A percentile compares a stretch with the other conserved stretches of the same genome.
Evolutionary conservation across 1,140 invertebrate species (phyloP).

Genomic region (Calliopsis andreniformis): DNA sequence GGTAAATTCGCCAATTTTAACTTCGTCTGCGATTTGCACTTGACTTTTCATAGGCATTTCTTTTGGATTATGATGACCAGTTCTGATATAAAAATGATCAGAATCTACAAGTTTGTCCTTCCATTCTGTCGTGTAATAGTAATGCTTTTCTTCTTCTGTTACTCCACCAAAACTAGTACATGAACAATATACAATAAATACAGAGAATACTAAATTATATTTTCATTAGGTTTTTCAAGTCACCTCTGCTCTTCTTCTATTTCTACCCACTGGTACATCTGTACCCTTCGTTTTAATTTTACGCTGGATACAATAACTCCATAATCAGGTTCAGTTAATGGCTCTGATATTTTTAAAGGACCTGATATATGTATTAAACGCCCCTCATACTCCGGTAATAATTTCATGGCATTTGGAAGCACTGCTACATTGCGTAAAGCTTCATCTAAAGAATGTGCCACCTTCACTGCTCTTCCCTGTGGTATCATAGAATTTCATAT

Average conservation of each 20-base stretch:
- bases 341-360: conserved; percentile 87
- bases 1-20: conserved; percentile 82
- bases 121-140: conserved; percentile 92
- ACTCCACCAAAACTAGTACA: conserved; percentile 61
- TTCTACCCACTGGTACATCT: conserved; percentile 97
- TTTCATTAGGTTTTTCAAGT: neutral
- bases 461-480: conserved; percentile 87
- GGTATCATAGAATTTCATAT: conserved; percentile 25
- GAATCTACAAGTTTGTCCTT: conserved; percentile 91
- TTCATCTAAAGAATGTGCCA: conserved; percentile 87
- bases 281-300: conserved; percentile 88
- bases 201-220: neutral
- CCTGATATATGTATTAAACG: conserved; percentile 90
- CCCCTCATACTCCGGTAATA: conserved; percentile 86
- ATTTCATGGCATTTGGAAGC: conserved; percentile 80
- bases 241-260: conserved; percentile 84
- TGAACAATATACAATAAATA: conserved; percentile 71
- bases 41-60: conserved; percentile 85
- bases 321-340: conserved; percentile 90
- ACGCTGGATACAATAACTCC: conserved; percentile 89
- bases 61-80: conserved; percentile 90
- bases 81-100: conserved; percentile 86
- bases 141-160: conserved; percentile 80
- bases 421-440: conserved; percentile 84
- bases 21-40: conserved; percentile 82